phyloP scores from a whole-genome alignment of 2,888 invertebrate genomes.

The Calameuta idolon region DNA sequence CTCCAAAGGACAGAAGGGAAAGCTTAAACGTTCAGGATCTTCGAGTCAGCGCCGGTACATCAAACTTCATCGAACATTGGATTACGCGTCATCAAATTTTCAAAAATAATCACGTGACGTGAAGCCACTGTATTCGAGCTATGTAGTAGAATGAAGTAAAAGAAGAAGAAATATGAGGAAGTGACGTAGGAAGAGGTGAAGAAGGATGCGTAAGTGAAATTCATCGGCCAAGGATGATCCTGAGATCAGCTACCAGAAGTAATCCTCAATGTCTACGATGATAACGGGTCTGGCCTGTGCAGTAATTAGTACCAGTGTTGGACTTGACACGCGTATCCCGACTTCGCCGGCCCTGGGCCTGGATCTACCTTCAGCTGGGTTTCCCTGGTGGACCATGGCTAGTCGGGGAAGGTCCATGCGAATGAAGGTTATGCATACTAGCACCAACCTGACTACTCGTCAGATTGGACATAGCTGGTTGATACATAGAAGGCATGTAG shows the following conservation, averaged over 20 bases:
- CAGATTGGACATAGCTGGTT: conserved; percentile 53
- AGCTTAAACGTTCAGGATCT: background rate
- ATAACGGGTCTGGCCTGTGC: background rate
- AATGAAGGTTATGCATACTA: conserved; percentile 53
- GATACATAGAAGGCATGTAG: conserved; percentile 57
- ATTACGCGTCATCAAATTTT: background rate
- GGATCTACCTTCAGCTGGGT: conserved; percentile 58
- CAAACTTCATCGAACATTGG: background rate
- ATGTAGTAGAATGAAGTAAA: background rate
- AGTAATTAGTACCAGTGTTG: background rate
- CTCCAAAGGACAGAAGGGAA: background rate
- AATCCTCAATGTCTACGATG: background rate
- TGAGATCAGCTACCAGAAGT: background rate
- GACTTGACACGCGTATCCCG: background rate
- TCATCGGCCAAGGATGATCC: background rate
- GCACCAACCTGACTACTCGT: conserved; percentile 53
- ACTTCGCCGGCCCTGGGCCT: conserved; percentile 8
- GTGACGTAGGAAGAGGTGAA: background rate
- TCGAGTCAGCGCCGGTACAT: background rate
- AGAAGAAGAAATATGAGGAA: background rate
- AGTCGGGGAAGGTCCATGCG: conserved; percentile 56
- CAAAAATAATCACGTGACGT: background rate
- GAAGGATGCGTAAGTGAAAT: background rate
- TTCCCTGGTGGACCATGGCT: conserved; percentile 55
- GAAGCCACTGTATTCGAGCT: background rate